A percentile compares a stretch with the other conserved stretches of the same genome.
Evolutionary conservation across 2,888 invertebrate species (phyloP).

Genomic region (Latheticus oryzae): DNA sequence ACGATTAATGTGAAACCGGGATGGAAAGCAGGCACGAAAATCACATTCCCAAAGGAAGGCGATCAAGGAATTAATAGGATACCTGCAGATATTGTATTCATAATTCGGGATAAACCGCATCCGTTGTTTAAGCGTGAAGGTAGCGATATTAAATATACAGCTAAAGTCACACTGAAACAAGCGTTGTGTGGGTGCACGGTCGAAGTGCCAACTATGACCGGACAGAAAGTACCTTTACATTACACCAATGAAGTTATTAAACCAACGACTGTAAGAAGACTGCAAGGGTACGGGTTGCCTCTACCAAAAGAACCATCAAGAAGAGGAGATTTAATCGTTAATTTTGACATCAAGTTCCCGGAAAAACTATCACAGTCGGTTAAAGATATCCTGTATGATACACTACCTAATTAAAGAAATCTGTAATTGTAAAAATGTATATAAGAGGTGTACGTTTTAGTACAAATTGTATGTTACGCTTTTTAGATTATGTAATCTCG

Average conservation of each 20-base stretch:
- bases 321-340: constrained; percentile 90
- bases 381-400: constrained; percentile 87
- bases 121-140: constrained; percentile 88
- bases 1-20: constrained; percentile 94
- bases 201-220: constrained; percentile 88
- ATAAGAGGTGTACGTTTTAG: constrained; percentile 58
- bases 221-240: constrained; percentile 80
- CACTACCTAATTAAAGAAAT: constrained; percentile 74
- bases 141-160: constrained; percentile 87
- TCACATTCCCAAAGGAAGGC: constrained; percentile 95
- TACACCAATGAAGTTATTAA: constrained; percentile 83
- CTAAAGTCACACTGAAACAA: constrained; percentile 85
- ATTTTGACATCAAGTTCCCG: constrained; percentile 94
- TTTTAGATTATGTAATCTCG: constrained; percentile 1
- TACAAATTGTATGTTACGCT: constrained; percentile 45
- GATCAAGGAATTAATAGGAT: constrained; percentile 91
- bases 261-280: constrained; percentile 85
- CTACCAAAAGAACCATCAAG: constrained; percentile 91
- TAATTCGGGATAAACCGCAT: constrained; percentile 93
- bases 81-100: constrained; percentile 95
- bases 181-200: constrained; percentile 88
- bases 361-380: constrained; percentile 79
- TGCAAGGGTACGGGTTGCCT: constrained; percentile 89
- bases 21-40: constrained; percentile 97
- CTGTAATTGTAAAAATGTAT: constrained; percentile 8